Conservation (phyloP, 1,140 invertebrate genomes). For the Metaphire vulgaris region DNA sequence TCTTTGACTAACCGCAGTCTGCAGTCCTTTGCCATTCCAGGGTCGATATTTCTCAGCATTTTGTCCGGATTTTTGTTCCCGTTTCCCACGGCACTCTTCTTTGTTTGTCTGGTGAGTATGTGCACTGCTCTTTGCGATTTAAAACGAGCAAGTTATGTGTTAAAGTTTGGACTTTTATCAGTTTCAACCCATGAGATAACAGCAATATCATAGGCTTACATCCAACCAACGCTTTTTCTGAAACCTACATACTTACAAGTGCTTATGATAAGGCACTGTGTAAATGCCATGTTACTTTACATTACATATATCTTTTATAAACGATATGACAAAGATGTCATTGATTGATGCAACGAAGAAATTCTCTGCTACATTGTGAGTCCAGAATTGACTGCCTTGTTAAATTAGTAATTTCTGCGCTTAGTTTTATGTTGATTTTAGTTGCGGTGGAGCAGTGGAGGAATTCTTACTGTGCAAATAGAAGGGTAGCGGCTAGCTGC, state of each 20-base stretch:
- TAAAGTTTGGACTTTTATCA: conserved; percentile 29
- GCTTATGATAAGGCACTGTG: conserved; percentile 1
- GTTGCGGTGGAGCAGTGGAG: too few species aligned
- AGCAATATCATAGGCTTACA: neutral
- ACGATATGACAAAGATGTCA: too few species aligned
- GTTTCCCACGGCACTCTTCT: conserved; percentile 75
- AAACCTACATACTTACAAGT: neutral
- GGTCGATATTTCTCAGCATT: conserved; percentile 95
- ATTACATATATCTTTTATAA: conserved; percentile 20
- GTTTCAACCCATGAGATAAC: neutral
- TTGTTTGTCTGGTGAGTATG: conserved; percentile 73
- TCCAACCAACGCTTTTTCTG: neutral
- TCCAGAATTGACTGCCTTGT: too few species aligned
- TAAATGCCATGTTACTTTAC: too few species aligned
- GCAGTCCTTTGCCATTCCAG: conserved; percentile 98
- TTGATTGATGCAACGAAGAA: too few species aligned
- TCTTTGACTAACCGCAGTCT: conserved; percentile 72
- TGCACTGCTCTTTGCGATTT: neutral
- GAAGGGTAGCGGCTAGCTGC: too few species aligned
- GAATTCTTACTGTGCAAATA: too few species aligned
- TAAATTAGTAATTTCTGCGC: too few species aligned
- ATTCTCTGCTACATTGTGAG: too few species aligned
- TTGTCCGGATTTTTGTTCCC: conserved; percentile 94
- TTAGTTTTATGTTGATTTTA: too few species aligned
- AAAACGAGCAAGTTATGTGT: neutral